Conservation (phyloP, 1,140 invertebrate species). For the Drosophila kohkoa region DNA sequence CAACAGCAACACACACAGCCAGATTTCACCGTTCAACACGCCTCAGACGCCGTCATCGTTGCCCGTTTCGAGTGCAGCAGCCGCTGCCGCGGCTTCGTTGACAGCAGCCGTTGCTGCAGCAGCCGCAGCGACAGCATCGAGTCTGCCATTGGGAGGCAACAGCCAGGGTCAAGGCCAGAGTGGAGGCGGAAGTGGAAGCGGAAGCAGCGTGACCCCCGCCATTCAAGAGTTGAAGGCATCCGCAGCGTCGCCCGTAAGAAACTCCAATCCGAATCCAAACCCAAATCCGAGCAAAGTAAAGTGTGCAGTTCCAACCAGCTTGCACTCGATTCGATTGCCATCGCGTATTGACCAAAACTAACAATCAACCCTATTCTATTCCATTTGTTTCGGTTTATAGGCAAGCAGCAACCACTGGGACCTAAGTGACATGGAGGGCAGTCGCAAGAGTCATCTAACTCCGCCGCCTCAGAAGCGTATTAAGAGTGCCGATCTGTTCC, state of each 20-base stretch:
- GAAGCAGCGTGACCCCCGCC: conserved; percentile 60
- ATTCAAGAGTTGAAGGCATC: conserved; percentile 83
- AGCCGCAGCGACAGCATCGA: conserved; percentile 54
- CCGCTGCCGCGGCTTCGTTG: conserved; percentile 59
- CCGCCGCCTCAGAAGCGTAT: conserved; percentile 88
- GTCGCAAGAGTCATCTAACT: conserved; percentile 72
- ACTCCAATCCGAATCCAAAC: conserved; percentile 66
- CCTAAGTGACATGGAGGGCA: conserved; percentile 68
- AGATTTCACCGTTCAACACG: conserved; percentile 66
- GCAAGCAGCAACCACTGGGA: conserved; percentile 78
- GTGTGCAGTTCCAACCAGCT: conserved; percentile 63
- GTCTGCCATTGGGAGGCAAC: conserved; percentile 32
- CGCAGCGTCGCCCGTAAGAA: conserved; percentile 84
- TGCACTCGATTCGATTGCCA: conserved; percentile 27
- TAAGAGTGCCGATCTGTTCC: conserved; percentile 87
- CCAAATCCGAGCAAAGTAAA: conserved; percentile 81
- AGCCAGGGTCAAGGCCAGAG: conserved; percentile 24
- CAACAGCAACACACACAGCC: conserved; percentile 52
- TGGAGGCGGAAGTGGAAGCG: conserved; percentile 3
- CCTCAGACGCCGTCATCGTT: conserved; percentile 57
- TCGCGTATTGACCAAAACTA: background rate
- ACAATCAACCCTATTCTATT: background rate
- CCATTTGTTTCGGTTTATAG: conserved; percentile 22
- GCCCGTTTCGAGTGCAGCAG: conserved; percentile 62
- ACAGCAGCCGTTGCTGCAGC: conserved; percentile 72